Conservation (phyloP, 2,888 invertebrate species). For the Drosophila suboccidentalis region DNA sequence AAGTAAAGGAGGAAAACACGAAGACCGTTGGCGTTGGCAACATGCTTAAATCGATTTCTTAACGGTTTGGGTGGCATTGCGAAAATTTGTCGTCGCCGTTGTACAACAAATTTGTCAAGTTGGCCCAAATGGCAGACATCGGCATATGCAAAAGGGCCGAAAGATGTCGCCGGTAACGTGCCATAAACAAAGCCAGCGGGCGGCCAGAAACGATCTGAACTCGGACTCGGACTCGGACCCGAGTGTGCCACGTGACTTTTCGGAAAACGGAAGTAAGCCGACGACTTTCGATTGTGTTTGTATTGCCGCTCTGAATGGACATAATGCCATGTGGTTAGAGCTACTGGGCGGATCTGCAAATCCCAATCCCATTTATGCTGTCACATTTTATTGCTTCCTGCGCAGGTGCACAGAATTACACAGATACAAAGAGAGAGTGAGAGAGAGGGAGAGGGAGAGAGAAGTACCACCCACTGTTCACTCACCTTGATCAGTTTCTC, state of each 20-base stretch:
- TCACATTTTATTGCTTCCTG: conserved; percentile 79
- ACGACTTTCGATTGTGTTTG: conserved; percentile 39
- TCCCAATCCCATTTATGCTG: conserved; percentile 58
- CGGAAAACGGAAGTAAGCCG: conserved; percentile 77
- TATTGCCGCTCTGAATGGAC: conserved; percentile 42
- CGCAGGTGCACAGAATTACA: conserved; percentile 40
- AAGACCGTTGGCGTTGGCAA: conserved; percentile 51
- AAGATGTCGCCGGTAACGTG: conserved; percentile 70
- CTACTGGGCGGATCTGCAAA: conserved; percentile 63
- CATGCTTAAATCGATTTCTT: conserved; percentile 80
- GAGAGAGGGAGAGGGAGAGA: neutral
- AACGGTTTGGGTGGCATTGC: conserved; percentile 82
- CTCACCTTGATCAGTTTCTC: conserved; percentile 95
- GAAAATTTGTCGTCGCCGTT: conserved; percentile 72
- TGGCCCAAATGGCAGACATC: conserved; percentile 35
- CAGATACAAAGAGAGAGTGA: neutral
- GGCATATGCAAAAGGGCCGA: conserved; percentile 61
- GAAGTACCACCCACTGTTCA: conserved; percentile 41
- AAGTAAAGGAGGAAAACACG: conserved; percentile 38
- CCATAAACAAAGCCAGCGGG: conserved; percentile 83
- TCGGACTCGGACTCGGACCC: conserved; percentile 39
- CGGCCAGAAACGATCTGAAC: conserved; percentile 42
- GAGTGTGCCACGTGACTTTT: conserved; percentile 81
- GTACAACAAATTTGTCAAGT: conserved; percentile 76
- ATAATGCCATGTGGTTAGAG: conserved; percentile 68